Evolutionary conservation across 2,797 vertebrate genomes (phyloP).

Genomic region (Pseudotriccus pelzelni): DNA sequence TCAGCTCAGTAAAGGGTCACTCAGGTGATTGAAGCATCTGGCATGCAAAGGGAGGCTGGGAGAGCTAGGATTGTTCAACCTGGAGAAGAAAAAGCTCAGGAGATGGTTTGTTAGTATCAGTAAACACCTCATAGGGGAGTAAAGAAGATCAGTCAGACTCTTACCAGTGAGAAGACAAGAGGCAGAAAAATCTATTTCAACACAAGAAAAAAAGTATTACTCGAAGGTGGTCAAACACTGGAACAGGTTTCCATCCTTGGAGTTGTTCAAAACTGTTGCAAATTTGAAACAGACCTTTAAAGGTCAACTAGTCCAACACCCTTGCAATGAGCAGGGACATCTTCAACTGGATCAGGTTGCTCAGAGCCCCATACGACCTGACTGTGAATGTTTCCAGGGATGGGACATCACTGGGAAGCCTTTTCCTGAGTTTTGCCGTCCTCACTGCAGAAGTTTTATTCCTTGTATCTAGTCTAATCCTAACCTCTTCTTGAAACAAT

Average conservation of each 20-base stretch:
- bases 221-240: background rate
- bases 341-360: background rate
- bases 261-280: background rate
- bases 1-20: background rate
- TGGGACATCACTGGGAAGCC: background rate
- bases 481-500: background rate
- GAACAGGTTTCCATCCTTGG: background rate
- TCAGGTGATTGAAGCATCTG: background rate
- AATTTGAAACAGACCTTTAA: background rate
- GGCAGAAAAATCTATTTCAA: background rate
- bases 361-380: background rate
- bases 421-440: background rate
- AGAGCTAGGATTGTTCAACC: background rate
- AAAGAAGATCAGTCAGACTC: background rate
- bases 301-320: background rate
- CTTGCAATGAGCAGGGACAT: too few species aligned
- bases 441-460: background rate
- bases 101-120: background rate
- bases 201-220: background rate
- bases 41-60: background rate
- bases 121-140: background rate
- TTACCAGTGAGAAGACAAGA: background rate
- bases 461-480: background rate
- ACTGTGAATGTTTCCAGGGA: background rate
- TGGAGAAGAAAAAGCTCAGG: background rate